phyloP scores from a whole-genome alignment of 1,140 invertebrate species.

The Pseudomyrmex concolor region DNA sequence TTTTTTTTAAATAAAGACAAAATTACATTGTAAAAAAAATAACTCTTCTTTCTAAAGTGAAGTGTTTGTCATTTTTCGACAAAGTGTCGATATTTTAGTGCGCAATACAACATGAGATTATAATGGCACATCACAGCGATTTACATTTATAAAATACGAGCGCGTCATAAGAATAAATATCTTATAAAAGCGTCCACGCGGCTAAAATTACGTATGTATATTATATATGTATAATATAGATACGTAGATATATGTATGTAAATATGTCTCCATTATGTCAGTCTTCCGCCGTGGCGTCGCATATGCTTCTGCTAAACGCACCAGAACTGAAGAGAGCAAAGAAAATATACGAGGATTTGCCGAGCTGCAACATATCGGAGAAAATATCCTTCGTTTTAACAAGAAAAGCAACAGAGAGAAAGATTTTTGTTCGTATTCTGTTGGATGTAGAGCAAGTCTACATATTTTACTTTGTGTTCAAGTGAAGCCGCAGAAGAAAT shows the following conservation, averaged over 20 bases:
- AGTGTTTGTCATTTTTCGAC: too few relatives aligned
- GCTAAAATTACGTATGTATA: neutral
- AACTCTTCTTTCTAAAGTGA: too few relatives aligned
- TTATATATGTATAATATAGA: neutral
- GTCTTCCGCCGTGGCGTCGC: conserved; percentile 43
- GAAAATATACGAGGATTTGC: conserved; percentile 48
- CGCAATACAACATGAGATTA: neutral
- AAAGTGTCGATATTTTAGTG: conserved; percentile 11
- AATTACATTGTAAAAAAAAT: too few relatives aligned
- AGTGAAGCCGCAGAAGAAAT: neutral
- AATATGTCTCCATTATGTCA: neutral
- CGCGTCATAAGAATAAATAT: conserved; percentile 27
- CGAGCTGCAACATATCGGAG: conserved; percentile 38
- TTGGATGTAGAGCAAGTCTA: conserved; percentile 39
- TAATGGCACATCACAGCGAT: conserved; percentile 9
- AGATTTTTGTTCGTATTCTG: conserved; percentile 44
- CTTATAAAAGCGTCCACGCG: conserved; percentile 22
- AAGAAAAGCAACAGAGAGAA: neutral
- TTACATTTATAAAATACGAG: conserved; percentile 52
- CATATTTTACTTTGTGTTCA: conserved; percentile 36
- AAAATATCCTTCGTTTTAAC: conserved; percentile 36
- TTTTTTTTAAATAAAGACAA: too few relatives aligned
- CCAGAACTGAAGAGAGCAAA: conserved; percentile 60
- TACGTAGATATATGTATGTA: neutral
- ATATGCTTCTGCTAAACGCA: conserved; percentile 59